Evolutionary conservation across 2,888 invertebrate species (phyloP), one percentile per base, ranked within the genome.

Genomic region (Polietes domitor): DNA sequence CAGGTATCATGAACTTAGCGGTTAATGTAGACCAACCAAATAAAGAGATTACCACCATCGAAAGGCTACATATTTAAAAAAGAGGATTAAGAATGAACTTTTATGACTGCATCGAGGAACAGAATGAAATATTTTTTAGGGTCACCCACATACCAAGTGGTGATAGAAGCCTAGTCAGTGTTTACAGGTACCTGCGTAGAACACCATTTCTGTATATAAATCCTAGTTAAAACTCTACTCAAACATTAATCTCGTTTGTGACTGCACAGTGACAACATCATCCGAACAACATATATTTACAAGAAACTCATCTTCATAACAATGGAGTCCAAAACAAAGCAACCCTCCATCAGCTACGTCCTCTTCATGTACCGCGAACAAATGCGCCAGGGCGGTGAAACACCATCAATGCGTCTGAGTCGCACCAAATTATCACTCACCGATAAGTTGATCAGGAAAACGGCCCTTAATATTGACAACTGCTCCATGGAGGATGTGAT

Each of bases 351-450:
- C 47, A 86, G 85, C 21, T 89, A 89, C 28, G 76, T 87, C 37
- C 82, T 90, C 2, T 89, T 89, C 63, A 86, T 89, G 53, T 89
- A 89, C 28, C 88, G 90, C 55, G 86, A 87, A 77, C 89, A 89
- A 74, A 71, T 90, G 79, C 87, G 87, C 21, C 87, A 87, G 15
- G 0, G 24, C 2, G 4, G 15, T 2, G 7, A 26, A 5, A 1
- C 24, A 58, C 5, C 26, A 6, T 4, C n/a, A 24, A 80, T 85
- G 9, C 88, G 87, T 0, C 80, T 90, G 6, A 88, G 87, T 7
- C 86, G 86, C 53, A 87, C 87, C 55, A 89, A 89, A 77, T 86
- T 90, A 17, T 82, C 87, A 65, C 87, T 89, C 7, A 89, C 88
- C 77, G 88, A 89, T 15, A 85, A 82, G 10, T 82, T 89, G 12